Conservation (phyloP, 2,888 invertebrate species). For the Galeruca laticollis region DNA sequence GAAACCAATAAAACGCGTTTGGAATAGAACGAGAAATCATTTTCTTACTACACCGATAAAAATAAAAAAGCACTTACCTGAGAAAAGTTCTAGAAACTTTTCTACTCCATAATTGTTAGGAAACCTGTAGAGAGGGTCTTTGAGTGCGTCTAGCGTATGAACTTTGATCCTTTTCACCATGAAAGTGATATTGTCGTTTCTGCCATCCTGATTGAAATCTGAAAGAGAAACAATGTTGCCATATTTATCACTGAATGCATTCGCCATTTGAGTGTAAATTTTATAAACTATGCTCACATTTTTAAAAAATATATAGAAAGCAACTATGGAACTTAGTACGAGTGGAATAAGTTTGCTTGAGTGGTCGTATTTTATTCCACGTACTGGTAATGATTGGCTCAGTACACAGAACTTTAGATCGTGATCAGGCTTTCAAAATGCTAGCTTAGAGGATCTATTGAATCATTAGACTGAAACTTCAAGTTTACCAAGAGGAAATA, state of each 20-base stretch:
- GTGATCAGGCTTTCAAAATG: no score
- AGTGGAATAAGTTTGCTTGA: no score
- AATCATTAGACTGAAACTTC: no score
- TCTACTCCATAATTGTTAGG: constrained; percentile 97
- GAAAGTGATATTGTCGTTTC: constrained; percentile 92
- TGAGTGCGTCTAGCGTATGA: constrained; percentile 86
- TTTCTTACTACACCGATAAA: neutral
- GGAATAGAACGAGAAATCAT: constrained; percentile 4
- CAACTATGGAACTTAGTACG: no score
- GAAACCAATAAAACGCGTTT: neutral
- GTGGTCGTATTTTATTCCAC: no score
- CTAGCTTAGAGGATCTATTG: no score
- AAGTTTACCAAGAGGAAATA: no score
- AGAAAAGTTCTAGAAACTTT: constrained; percentile 97
- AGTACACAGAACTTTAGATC: no score
- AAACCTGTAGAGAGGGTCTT: constrained; percentile 89
- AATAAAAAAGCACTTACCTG: constrained; percentile 73
- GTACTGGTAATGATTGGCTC: no score
- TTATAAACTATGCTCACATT: neutral
- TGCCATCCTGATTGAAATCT: constrained; percentile 95
- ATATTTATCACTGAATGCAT: neutral
- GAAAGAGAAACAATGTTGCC: constrained; percentile 60
- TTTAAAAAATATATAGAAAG: no score
- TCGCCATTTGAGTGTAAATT: neutral
- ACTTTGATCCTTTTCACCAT: constrained; percentile 97